Evolutionary conservation across 2,888 invertebrate species (phyloP).

Genomic region (Lordiphosa andalusiaca): DNA sequence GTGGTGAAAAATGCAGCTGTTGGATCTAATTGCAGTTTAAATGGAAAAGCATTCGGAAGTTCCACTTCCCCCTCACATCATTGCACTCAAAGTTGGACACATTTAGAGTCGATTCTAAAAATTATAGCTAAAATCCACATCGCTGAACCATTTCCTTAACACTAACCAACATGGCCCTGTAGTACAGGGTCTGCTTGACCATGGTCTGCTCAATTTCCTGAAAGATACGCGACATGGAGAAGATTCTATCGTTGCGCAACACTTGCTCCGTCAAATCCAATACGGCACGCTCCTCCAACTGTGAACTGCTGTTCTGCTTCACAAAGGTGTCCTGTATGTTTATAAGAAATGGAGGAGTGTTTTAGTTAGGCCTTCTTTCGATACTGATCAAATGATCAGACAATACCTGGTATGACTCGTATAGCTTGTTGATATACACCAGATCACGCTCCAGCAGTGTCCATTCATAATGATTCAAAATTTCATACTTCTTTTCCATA

Average conservation of each 20-base stretch:
- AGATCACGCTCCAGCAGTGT: conserved; percentile 83
- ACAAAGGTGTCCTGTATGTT: conserved; percentile 45
- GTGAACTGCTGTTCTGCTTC: conserved; percentile 67
- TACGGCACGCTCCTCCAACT: conserved; percentile 82
- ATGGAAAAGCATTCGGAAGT: too few species aligned
- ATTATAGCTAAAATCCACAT: too few species aligned
- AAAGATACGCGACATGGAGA: conserved; percentile 82
- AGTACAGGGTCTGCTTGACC: conserved; percentile 85
- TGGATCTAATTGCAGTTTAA: neutral
- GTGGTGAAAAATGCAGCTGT: neutral
- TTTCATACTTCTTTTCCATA: conserved; percentile 62
- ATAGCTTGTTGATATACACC: conserved; percentile 84
- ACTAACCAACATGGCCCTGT: conserved; percentile 85
- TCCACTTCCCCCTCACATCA: too few species aligned
- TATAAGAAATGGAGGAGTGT: neutral
- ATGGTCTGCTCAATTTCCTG: conserved; percentile 83
- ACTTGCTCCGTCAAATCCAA: conserved; percentile 85
- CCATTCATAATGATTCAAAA: conserved; percentile 84
- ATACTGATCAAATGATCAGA: conserved; percentile 48
- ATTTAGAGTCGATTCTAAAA: too few species aligned
- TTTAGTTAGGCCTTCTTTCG: too few species aligned
- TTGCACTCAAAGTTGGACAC: too few species aligned
- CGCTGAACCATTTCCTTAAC: neutral
- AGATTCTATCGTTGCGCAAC: conserved; percentile 83
- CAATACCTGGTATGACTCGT: conserved; percentile 84